These are phyloP conservation scores for Ryuthela nishihirai DNA, from an alignment of 2,888 invertebrate genomes.

Conservation along the genomic window DNA sequence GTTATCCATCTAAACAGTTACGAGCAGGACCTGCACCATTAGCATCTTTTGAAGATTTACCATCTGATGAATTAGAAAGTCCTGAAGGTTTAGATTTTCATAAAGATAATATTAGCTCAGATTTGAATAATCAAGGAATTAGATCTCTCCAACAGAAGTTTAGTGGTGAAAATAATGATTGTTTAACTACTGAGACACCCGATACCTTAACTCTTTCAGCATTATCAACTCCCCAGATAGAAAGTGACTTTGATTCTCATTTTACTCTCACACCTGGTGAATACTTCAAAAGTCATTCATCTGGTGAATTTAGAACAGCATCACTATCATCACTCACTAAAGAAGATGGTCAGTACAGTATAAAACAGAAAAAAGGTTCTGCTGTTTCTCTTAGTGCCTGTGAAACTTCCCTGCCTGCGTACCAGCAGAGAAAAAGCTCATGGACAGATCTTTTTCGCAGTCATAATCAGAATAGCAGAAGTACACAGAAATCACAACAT, in stretches of 20 bases:
- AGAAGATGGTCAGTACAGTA: constrained; percentile 4
- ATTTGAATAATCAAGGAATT: constrained; percentile 19
- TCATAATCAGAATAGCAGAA: constrained; percentile 22
- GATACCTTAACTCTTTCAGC: constrained; percentile 32
- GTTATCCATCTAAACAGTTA: constrained; percentile 52
- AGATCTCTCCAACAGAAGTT: constrained; percentile 9
- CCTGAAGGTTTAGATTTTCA: constrained; percentile 45
- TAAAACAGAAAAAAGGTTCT: constrained; percentile 27
- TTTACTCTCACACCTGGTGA: constrained; percentile 35
- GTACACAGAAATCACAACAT: constrained; percentile 9
- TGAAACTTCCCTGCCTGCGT: constrained; percentile 13
- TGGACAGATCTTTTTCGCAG: constrained; percentile 42
- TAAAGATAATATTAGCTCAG: constrained; percentile 35
- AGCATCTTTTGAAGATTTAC: constrained; percentile 84
- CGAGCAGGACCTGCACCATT: constrained; percentile 89
- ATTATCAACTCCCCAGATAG: constrained; percentile 33
- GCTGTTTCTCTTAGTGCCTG: constrained; percentile 19
- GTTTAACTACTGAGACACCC: constrained; percentile 12
- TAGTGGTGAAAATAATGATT: not conserved
- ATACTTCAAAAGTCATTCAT: constrained; percentile 11
- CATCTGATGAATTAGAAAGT: constrained; percentile 65
- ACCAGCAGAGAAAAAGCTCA: constrained; percentile 37
- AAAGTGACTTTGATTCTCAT: constrained; percentile 36
- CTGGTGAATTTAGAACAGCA: constrained; percentile 17
- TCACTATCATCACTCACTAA: constrained; percentile 31